phyloP scores from a whole-genome alignment of 1,140 invertebrate genomes.

The Solen grandis region DNA sequence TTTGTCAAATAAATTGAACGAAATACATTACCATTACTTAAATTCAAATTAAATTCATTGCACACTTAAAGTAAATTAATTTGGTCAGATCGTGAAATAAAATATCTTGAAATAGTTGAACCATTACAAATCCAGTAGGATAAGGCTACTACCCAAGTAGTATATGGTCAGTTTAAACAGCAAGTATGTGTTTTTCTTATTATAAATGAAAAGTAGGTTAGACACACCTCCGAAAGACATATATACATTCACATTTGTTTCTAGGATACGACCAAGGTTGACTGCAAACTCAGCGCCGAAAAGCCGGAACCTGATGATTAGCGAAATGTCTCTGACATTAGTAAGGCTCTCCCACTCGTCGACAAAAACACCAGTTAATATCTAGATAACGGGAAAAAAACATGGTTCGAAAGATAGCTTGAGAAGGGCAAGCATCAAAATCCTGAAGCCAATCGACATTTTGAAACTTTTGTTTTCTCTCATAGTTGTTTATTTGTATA shows the following conservation, averaged over 20 bases:
- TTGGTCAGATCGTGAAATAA: no score
- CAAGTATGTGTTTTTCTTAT: no score
- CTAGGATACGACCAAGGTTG: neutral
- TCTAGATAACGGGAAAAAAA: neutral
- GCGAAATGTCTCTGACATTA: neutral
- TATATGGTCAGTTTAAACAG: no score
- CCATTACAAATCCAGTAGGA: no score
- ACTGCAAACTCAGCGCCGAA: constrained; percentile 5
- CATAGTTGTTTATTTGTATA: neutral
- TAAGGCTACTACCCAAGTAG: no score
- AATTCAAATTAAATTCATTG: no score
- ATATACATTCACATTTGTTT: neutral
- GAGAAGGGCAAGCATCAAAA: neutral
- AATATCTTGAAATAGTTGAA: no score
- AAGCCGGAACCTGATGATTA: neutral
- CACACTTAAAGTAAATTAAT: no score
- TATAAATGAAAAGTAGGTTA: no score
- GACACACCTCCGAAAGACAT: constrained; percentile 19
- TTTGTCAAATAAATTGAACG: no score
- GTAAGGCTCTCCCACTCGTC: constrained; percentile 20
- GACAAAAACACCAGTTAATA: constrained; percentile 11
- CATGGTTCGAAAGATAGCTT: neutral
- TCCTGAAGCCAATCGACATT: neutral
- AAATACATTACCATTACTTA: no score
- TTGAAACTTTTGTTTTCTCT: neutral